These are phyloP conservation scores for Frieseomelitta varia DNA, from an alignment of 1,140 invertebrate genomes.

Conservation along the genomic window DNA sequence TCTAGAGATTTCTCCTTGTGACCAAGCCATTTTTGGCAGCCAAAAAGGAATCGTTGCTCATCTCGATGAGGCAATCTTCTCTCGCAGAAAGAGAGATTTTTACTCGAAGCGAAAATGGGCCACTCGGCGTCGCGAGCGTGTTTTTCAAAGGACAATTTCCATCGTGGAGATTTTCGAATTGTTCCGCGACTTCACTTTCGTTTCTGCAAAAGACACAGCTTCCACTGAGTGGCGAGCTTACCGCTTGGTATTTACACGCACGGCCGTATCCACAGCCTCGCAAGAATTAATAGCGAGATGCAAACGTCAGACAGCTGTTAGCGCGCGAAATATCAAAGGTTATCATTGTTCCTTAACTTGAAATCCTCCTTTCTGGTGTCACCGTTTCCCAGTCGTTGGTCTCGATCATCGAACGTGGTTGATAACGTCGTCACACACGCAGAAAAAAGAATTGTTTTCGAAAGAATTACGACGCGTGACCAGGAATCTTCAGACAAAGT, in stretches of 20 bases:
- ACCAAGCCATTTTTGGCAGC: background rate
- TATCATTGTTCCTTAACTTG: constrained; percentile 54
- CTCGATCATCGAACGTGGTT: background rate
- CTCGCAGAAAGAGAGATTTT: too few species aligned
- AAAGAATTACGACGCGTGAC: background rate
- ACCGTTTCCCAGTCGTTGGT: background rate
- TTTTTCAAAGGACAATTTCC: too few species aligned
- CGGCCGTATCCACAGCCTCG: constrained; percentile 28
- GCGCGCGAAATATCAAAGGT: constrained; percentile 63
- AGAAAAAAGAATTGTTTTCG: background rate
- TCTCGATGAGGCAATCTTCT: background rate
- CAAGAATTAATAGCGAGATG: constrained; percentile 59
- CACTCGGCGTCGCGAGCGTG: too few species aligned
- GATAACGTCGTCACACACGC: background rate
- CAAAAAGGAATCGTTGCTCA: background rate
- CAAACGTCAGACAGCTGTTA: constrained; percentile 50
- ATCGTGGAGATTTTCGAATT: constrained; percentile 32
- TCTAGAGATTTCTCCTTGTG: background rate
- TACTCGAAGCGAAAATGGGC: too few species aligned
- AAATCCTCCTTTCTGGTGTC: constrained; percentile 24
- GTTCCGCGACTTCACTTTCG: constrained; percentile 33
- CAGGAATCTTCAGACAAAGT: background rate
- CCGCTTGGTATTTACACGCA: constrained; percentile 58
- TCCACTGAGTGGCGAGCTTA: constrained; percentile 24
- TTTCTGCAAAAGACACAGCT: constrained; percentile 46